phyloP scores from a whole-genome alignment of 2,797 vertebrate species.

The Acipenser oxyrinchus region DNA sequence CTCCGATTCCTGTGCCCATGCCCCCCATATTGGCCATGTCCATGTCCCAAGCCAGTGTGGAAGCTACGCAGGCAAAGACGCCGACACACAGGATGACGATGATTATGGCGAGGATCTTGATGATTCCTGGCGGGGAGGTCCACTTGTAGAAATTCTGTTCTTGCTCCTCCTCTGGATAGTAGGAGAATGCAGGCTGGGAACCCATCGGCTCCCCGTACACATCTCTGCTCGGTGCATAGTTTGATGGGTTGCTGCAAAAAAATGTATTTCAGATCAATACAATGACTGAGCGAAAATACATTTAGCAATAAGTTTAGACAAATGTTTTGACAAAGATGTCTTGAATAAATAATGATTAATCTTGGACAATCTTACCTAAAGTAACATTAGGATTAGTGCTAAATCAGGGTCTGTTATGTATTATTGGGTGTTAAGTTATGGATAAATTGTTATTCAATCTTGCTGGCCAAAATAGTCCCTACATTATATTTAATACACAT shows the following conservation, averaged over 20 bases:
- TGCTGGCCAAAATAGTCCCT: too few species aligned
- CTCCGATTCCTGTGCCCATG: constrained; percentile 35
- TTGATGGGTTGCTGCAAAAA: constrained; percentile 44
- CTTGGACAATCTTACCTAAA: too few species aligned
- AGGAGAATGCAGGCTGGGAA: constrained; percentile 60
- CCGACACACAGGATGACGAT: constrained; percentile 78
- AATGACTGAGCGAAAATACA: neutral
- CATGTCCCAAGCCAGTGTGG: constrained; percentile 79
- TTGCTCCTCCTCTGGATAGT: constrained; percentile 65
- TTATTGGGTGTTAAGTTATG: too few species aligned
- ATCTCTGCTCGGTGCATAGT: constrained; percentile 55
- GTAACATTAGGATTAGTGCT: too few species aligned
- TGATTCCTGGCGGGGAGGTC: constrained; percentile 80
- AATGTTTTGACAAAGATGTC: too few species aligned
- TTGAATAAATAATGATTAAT: too few species aligned
- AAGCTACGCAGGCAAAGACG: constrained; percentile 80
- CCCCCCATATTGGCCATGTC: constrained; percentile 56
- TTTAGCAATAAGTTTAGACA: too few species aligned
- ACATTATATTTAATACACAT: too few species aligned
- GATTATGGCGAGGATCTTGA: constrained; percentile 78
- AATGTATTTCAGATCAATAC: neutral
- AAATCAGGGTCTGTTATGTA: too few species aligned
- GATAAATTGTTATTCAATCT: too few species aligned
- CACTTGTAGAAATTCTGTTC: constrained; percentile 75
- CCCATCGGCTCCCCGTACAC: constrained; percentile 46